Base-by-base conservation (phyloP, 2,888 invertebrate genomes). In the Omphaloscelis lunosa region DNA sequence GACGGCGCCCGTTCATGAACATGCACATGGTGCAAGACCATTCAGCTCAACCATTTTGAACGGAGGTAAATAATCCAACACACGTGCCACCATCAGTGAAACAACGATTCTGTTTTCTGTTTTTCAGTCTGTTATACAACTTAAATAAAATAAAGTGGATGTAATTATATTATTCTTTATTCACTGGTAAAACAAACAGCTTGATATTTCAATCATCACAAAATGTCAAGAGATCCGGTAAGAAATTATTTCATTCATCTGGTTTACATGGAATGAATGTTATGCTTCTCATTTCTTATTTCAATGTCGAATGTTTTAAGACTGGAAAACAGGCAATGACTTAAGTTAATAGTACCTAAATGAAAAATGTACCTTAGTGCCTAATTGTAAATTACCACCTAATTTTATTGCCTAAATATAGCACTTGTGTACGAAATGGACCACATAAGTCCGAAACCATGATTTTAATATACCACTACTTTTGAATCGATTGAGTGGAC, bases 191-290 rank as follows among this genome's bases (percentile, higher is more conserved):
- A 65, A 66, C 27, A 39, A 79, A 75, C 75, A 41, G 39, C 41
- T 62, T 75, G 34, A 71, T 61, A 68, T 72, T 79, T 68, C 23
- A 72, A 83, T 29, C 67, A 80, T 73, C 80, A 85, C 71, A 80
- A 71, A 75, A 75, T 73, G 66, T 77, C 48, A 69, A 41, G 65
- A 58, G 68, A 77, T 79, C 39, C 70, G 45, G 56, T 66, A 72
- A 23, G 27, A 65, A 71, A 69, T 74, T 12, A 39, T 68, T 80
- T 75, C 41, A 63, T 73, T 73, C 71, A 75, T 74, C 45, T 15
- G 39, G 12, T 39, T 73, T 59, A 65, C 63, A 75, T 77, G 65
- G 51, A 77, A 67, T 69, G 58, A 56, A 61, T 53, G 12, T 15
- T 41, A 67, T 34, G 41, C 61, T 58, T 65, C 29, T 72, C 48